Evolutionary conservation across 1,140 invertebrate genomes (phyloP), one percentile per base, ranked within the genome.

Genomic region (Vanessa atalanta): DNA sequence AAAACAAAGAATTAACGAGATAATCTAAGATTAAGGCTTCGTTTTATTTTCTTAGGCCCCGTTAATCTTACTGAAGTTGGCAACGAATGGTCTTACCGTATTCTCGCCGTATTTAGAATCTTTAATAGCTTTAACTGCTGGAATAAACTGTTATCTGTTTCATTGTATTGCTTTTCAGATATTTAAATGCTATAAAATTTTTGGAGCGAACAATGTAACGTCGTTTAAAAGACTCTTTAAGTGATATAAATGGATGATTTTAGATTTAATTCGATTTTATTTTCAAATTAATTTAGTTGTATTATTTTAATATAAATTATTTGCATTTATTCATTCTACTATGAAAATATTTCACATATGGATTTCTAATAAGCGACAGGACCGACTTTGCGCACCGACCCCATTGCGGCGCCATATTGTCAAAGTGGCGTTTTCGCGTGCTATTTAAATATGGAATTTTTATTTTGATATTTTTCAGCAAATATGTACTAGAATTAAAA

Each of bases 91-190:
- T 3, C 31, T 26, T 43, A 37, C 57, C 57, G 13, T 16, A 60
- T n/a, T 65, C 43, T 23, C 15, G 47, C 47, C 47, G 47, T 20
- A 65, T 65, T 26, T n/a, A 47, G 63, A 65, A 47, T 48, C 11
- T 65, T 65, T 65, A 48, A 65, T 65, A 48, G 47, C 43, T 20
- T 47, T 47, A 65, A 65, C 43, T 47, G 63, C 63, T 65, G 23
- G 14, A 61, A 31, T 61, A 61, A 61, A 14, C 57, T 23, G 23
- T 61, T 23, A 61, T 61, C 57, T 61, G 57, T 61, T 61, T 12
- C 8, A 37, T 61, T 37, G 57, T 61, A 26, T 60, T 13, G 23
- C n/a, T 60, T 60, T 15, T 12, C 14, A 5, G 20, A 37, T 61
- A 61, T 61, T 61, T 61, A 61, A 61, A 61, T 37, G 57, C n/a